These are phyloP conservation scores for Drosophila parvula DNA, from an alignment of 1,140 invertebrate species.

Conservation along the genomic window DNA sequence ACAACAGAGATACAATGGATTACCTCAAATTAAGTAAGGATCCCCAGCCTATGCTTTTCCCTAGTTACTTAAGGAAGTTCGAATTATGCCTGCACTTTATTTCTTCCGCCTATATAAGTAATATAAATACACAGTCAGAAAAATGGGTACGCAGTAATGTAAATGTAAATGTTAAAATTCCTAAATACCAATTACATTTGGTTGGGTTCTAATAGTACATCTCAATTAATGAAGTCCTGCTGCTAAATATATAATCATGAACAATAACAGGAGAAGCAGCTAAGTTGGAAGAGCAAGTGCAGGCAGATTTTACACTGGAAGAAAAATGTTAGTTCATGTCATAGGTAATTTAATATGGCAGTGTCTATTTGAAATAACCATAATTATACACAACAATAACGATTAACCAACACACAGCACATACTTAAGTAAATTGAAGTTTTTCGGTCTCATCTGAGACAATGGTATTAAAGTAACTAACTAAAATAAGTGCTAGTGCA, in stretches of 20 bases:
- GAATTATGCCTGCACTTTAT: conserved; percentile 3
- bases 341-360: conserved; percentile 1
- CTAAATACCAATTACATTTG: background rate
- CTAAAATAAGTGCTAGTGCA: background rate
- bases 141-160: background rate
- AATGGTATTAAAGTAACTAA: conserved; percentile 1
- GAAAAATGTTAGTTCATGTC: conserved; percentile 20
- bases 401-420: background rate
- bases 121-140: background rate
- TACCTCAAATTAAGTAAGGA: background rate
- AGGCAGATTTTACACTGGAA: conserved; percentile 12
- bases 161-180: background rate
- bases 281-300: too few species aligned
- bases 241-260: conserved; percentile 9
- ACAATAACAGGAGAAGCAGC: background rate
- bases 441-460: conserved; percentile 5
- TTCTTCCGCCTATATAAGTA: background rate
- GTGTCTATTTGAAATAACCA: conserved; percentile 15
- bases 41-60: background rate
- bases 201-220: too few species aligned
- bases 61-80: background rate
- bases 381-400: background rate
- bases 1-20: too few species aligned
- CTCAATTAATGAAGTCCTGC: background rate
- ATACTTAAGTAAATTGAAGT: background rate